Percentiles rank a stretch among this genome's conserved stretches.
Evolutionary conservation across 1,140 invertebrate species (phyloP).

Genomic region (Frieseomelitta varia): DNA sequence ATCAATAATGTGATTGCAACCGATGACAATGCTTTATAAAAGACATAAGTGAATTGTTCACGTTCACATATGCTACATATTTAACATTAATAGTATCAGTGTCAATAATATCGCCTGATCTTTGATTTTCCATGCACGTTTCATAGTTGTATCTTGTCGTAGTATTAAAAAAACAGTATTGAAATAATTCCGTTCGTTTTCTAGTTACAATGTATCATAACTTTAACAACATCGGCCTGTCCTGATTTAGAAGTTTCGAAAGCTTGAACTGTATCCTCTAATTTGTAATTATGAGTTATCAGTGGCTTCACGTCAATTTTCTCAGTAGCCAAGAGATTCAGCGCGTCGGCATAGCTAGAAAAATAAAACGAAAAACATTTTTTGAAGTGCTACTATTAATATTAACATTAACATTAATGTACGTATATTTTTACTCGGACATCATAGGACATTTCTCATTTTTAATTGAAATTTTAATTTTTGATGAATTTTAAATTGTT

Average conservation of each 20-base stretch:
- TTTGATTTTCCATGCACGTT: background rate
- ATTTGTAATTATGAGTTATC: conserved; percentile 94
- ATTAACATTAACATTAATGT: no score
- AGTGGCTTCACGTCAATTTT: conserved; percentile 93
- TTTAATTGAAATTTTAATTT: no score
- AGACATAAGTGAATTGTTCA: background rate
- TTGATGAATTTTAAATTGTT: no score
- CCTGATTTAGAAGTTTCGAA: conserved; percentile 92
- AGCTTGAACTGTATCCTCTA: conserved; percentile 93
- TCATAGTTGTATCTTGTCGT: background rate
- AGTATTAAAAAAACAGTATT: no score
- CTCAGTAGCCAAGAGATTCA: conserved; percentile 92
- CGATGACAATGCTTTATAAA: background rate
- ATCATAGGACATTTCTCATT: no score
- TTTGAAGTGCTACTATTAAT: background rate
- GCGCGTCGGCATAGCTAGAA: conserved; percentile 91
- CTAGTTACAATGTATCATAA: conserved; percentile 93
- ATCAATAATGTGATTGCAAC: background rate
- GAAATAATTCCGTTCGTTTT: background rate
- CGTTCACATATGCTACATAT: background rate
- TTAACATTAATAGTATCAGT: background rate
- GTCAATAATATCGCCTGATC: background rate
- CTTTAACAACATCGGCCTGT: conserved; percentile 90
- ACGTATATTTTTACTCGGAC: no score
- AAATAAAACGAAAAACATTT: conserved; percentile 75